Conservation (phyloP, 2,113 vertebrate species). For the Octodon degus region DNA sequence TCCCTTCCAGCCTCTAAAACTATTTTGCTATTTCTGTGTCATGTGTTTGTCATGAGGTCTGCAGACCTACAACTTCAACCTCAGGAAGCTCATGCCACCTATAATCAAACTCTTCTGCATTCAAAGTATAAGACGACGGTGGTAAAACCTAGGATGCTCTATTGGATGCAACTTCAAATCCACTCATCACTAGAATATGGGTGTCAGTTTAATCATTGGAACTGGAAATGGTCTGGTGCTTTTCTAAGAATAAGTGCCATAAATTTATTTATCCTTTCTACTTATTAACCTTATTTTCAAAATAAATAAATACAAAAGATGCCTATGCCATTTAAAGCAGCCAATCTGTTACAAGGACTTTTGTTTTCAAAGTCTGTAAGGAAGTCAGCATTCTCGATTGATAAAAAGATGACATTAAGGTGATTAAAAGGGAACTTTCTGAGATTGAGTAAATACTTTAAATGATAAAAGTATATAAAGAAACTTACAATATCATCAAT, state of each 20-base stretch:
- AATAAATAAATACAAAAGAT: constrained; percentile 23
- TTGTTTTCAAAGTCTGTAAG: background rate
- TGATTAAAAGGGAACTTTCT: background rate
- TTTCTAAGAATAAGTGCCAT: background rate
- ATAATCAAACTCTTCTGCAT: background rate
- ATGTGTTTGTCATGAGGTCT: background rate
- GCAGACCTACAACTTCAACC: background rate
- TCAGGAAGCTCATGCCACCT: background rate
- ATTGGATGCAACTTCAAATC: background rate
- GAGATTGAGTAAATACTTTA: background rate
- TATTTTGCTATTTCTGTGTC: background rate
- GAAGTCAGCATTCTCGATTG: background rate
- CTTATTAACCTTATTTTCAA: background rate
- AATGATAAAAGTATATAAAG: background rate
- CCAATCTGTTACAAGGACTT: background rate
- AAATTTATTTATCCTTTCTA: background rate
- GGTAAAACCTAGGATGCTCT: background rate
- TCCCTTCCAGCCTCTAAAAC: background rate
- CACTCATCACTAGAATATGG: background rate
- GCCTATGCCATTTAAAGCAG: background rate
- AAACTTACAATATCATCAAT: background rate
- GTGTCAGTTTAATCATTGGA: background rate
- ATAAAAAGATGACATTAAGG: background rate
- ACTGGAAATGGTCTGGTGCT: background rate
- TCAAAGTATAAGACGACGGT: rapidly evolving